Evolutionary conservation across 2,888 invertebrate genomes (phyloP).

Genomic region (Theristus sp.): DNA sequence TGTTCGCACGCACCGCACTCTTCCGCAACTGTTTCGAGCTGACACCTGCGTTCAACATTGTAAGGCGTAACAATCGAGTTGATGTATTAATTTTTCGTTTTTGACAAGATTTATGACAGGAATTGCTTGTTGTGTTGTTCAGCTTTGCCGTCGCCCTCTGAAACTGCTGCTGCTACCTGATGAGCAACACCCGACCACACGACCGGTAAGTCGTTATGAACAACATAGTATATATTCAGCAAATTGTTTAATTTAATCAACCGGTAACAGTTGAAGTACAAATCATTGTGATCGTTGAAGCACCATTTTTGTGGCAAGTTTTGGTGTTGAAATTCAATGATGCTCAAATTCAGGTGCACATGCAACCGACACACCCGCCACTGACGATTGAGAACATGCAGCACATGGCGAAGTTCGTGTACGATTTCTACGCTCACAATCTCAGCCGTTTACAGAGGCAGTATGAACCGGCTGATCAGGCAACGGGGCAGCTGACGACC

Average conservation of each 20-base stretch:
- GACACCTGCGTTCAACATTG: constrained; percentile 78
- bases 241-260: too few species aligned
- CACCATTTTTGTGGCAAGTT: too few species aligned
- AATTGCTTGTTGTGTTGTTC: constrained; percentile 17
- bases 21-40: constrained; percentile 94
- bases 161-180: constrained; percentile 57
- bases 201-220: too few species aligned
- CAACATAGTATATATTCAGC: too few species aligned
- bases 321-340: constrained; percentile 1
- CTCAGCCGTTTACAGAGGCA: constrained; percentile 14
- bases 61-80: constrained; percentile 31
- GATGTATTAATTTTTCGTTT: constrained; percentile 34
- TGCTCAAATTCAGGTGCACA: constrained; percentile 10
- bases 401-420: constrained; percentile 84
- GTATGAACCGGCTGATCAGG: too few species aligned
- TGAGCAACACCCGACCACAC: constrained; percentile 53
- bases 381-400: constrained; percentile 64
- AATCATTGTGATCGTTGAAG: too few species aligned
- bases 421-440: constrained; percentile 62
- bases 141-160: constrained; percentile 62
- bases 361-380: constrained; percentile 26
- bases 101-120: constrained; percentile 38
- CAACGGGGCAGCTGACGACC: constrained; percentile 5
- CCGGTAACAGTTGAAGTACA: too few species aligned
- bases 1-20: constrained; percentile 74